These are phyloP conservation scores for Atrina japonica DNA, from an alignment of 2,888 invertebrate species.

Conservation along the genomic window DNA sequence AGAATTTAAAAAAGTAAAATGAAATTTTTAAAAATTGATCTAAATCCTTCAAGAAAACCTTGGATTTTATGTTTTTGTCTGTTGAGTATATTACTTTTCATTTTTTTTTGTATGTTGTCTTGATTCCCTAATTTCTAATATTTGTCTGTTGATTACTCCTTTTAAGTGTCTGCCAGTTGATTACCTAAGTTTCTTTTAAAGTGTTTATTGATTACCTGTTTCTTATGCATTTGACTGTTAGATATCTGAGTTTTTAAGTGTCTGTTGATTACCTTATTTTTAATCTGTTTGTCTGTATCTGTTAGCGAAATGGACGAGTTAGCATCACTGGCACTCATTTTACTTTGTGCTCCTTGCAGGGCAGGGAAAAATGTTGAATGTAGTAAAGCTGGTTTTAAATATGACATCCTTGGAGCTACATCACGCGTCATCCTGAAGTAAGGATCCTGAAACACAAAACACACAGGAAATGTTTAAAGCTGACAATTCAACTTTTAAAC, in stretches of 20 bases:
- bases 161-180: too few relatives aligned
- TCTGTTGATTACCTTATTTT: conserved; percentile 91
- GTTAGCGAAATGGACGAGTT: conserved; percentile 97
- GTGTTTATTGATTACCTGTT: background rate
- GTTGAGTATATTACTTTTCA: too few relatives aligned
- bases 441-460: conserved; percentile 87
- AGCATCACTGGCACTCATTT: conserved; percentile 98
- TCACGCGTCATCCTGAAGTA: conserved; percentile 99
- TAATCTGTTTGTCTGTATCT: conserved; percentile 96
- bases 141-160: too few relatives aligned
- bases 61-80: too few relatives aligned
- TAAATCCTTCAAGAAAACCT: too few relatives aligned
- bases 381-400: conserved; percentile 92
- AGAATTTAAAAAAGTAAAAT: too few relatives aligned
- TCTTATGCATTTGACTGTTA: background rate
- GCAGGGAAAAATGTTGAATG: conserved; percentile 96
- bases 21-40: too few relatives aligned
- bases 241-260: too few relatives aligned
- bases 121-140: too few relatives aligned
- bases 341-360: conserved; percentile 96
- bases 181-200: background rate
- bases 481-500: background rate
- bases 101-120: too few relatives aligned
- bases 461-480: background rate
- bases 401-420: conserved; percentile 94